Conservation (phyloP, 2,113 vertebrate genomes). For the Mustelus asterias region DNA sequence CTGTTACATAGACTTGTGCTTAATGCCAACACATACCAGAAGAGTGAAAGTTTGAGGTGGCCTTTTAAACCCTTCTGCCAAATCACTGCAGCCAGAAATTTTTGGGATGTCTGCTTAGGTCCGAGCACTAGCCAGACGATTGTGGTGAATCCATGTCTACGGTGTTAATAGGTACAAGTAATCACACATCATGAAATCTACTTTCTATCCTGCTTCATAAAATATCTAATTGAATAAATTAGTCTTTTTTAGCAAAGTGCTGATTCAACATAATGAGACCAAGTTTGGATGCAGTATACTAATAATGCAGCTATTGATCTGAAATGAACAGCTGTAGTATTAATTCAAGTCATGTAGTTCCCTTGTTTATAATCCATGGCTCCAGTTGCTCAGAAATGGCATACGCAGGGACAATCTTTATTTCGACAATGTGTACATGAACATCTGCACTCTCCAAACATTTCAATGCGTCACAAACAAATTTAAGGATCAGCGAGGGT, state of each 20-base stretch:
- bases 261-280: background rate
- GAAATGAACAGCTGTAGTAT: background rate
- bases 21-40: background rate
- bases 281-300: too few relatives aligned
- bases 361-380: background rate
- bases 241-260: background rate
- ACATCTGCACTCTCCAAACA: background rate
- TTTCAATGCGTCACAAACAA: background rate
- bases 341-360: background rate
- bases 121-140: background rate
- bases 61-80: background rate
- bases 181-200: background rate
- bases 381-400: background rate
- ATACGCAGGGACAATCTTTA: background rate
- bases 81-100: background rate
- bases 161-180: background rate
- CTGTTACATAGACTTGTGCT: background rate
- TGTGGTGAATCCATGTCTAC: background rate
- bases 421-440: background rate
- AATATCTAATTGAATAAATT: background rate
- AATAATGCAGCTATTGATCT: background rate
- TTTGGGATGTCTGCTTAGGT: background rate
- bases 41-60: background rate
- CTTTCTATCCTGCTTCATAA: background rate
- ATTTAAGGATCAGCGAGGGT: background rate